A percentile compares a stretch with the other conserved stretches of the same genome.
Conservation (phyloP, 1,140 invertebrate genomes). For the Maconellicoccus hirsutus region DNA sequence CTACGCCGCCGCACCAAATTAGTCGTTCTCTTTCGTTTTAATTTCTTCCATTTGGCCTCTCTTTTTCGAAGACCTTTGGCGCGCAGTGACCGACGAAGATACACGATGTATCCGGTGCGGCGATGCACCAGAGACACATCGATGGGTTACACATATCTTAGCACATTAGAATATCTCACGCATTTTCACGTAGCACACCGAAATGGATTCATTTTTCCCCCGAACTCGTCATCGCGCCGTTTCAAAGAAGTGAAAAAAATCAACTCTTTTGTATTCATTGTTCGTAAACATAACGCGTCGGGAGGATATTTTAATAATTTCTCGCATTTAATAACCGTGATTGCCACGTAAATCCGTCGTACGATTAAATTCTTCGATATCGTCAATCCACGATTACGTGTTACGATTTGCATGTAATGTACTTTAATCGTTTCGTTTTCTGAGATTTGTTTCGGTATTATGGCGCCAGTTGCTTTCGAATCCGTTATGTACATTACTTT, state of each 20-base stretch:
- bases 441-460: too few relatives aligned
- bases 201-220: neutral
- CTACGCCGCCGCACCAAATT: constrained; percentile 20
- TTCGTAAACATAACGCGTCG: too few relatives aligned
- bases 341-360: too few relatives aligned
- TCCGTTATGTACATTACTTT: too few relatives aligned
- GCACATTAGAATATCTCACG: constrained; percentile 19
- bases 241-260: neutral
- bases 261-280: neutral
- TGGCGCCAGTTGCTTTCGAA: too few relatives aligned
- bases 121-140: too few relatives aligned
- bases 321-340: neutral
- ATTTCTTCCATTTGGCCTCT: constrained; percentile 12
- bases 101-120: too few relatives aligned
- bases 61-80: too few relatives aligned
- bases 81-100: too few relatives aligned
- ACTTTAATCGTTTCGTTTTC: neutral
- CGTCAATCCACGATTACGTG: too few relatives aligned
- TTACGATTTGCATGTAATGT: constrained; percentile 9
- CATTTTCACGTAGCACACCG: constrained; percentile 13
- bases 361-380: too few relatives aligned
- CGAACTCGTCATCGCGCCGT: neutral
- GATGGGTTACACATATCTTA: too few relatives aligned
- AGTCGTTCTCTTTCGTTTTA: constrained; percentile 15
- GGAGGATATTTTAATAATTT: neutral